These are phyloP conservation scores for Neoscelio sp. DNA, from an alignment of 2,888 invertebrate species.

Conservation along the genomic window DNA sequence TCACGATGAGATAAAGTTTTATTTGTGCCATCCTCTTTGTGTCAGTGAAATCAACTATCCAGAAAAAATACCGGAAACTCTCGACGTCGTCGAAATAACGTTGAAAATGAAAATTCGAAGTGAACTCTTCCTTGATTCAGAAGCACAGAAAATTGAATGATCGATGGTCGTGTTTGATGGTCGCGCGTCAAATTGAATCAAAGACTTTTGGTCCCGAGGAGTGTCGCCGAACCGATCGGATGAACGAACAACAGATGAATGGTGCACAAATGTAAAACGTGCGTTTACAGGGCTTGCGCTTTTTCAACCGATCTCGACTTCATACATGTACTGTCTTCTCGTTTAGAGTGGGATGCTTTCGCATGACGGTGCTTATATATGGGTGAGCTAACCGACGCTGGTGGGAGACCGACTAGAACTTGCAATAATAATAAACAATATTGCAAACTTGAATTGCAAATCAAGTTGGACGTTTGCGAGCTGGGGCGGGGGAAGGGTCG, in stretches of 20 bases:
- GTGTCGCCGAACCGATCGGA: constrained; percentile 39
- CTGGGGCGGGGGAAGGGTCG: constrained; percentile 41
- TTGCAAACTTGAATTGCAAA: constrained; percentile 72
- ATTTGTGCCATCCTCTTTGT: constrained; percentile 70
- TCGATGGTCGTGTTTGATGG: background rate
- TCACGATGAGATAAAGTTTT: constrained; percentile 60
- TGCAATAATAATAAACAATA: constrained; percentile 76
- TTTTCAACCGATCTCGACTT: constrained; percentile 74
- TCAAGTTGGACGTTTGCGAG: constrained; percentile 56
- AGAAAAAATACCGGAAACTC: constrained; percentile 8
- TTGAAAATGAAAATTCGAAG: constrained; percentile 7
- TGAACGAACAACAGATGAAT: constrained; percentile 46
- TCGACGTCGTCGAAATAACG: too few species aligned
- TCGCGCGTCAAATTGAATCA: background rate
- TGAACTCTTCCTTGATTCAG: too few species aligned
- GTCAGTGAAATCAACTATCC: background rate
- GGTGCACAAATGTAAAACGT: constrained; percentile 57
- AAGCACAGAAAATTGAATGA: too few species aligned
- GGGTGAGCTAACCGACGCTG: constrained; percentile 76
- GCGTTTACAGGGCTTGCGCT: constrained; percentile 60
- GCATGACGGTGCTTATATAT: constrained; percentile 80
- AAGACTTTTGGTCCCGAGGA: background rate
- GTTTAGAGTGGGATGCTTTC: constrained; percentile 80
- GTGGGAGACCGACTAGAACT: constrained; percentile 76
- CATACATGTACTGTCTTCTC: constrained; percentile 79